phyloP scores from a whole-genome alignment of 2,113 vertebrate genomes.

The Promerops cafer region DNA sequence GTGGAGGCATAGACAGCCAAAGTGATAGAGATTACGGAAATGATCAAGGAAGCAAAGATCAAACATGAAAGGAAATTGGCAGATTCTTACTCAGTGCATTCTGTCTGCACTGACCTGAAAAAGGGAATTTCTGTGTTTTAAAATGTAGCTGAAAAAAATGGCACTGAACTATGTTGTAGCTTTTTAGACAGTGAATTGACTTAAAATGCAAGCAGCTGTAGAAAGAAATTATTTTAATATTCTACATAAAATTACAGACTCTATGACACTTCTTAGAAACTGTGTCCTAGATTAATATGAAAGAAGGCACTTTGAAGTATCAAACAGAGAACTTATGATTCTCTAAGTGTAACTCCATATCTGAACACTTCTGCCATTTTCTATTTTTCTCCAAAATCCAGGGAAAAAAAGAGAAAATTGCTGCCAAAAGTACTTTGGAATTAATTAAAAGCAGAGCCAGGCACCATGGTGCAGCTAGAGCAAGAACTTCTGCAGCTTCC shows the following conservation, averaged over 20 bases:
- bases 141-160: neutral
- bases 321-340: neutral
- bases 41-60: constrained; percentile 32
- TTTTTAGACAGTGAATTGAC: neutral
- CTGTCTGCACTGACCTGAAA: neutral
- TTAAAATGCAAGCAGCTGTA: neutral
- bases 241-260: neutral
- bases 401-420: neutral
- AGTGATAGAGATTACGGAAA: neutral
- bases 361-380: neutral
- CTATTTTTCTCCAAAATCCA: neutral
- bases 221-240: neutral
- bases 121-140: neutral
- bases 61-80: constrained; percentile 8
- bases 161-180: accelerated
- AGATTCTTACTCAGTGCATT: neutral
- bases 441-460: neutral
- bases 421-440: neutral
- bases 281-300: neutral
- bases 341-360: neutral
- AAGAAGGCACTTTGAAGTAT: neutral
- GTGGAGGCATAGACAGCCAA: neutral
- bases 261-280: neutral
- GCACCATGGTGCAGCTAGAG: neutral
- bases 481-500: neutral